These are phyloP conservation scores for Indicator maculatus DNA, from an alignment of 2,113 vertebrate genomes.

Conservation along the genomic window DNA sequence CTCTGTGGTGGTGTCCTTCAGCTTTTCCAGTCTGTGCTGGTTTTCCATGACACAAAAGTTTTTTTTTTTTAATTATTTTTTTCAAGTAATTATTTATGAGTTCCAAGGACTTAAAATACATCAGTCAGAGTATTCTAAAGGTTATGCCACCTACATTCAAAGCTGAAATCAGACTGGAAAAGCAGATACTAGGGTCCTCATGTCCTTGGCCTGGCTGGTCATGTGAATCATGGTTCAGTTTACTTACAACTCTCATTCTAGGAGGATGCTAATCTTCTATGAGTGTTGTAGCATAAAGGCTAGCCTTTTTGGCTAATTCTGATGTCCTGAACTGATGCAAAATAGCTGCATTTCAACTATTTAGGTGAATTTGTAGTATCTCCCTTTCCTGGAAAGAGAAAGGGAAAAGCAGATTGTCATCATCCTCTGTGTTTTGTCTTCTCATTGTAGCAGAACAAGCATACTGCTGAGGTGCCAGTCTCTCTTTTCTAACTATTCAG, in stretches of 20 bases:
- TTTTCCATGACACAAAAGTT: background rate
- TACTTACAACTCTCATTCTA: background rate
- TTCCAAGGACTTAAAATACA: background rate
- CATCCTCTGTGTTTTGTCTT: background rate
- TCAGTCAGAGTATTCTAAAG: background rate
- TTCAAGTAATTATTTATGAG: accelerated
- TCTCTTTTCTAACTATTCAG: background rate
- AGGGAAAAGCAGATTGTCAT: background rate
- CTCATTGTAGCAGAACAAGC: background rate
- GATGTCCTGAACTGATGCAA: background rate
- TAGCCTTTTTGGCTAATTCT: background rate
- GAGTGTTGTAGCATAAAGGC: background rate
- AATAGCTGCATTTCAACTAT: background rate
- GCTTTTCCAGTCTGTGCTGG: background rate
- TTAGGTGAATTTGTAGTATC: background rate
- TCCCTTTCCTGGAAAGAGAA: background rate
- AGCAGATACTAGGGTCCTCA: background rate
- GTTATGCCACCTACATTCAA: background rate
- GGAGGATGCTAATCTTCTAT: background rate
- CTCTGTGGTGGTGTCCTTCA: background rate
- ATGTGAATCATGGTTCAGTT: accelerated
- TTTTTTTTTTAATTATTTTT: background rate
- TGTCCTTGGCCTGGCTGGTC: background rate
- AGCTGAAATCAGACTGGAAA: background rate
- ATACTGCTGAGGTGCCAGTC: background rate